phyloP scores from a whole-genome alignment of 2,113 vertebrate species.

The Ptyas mucosa region DNA sequence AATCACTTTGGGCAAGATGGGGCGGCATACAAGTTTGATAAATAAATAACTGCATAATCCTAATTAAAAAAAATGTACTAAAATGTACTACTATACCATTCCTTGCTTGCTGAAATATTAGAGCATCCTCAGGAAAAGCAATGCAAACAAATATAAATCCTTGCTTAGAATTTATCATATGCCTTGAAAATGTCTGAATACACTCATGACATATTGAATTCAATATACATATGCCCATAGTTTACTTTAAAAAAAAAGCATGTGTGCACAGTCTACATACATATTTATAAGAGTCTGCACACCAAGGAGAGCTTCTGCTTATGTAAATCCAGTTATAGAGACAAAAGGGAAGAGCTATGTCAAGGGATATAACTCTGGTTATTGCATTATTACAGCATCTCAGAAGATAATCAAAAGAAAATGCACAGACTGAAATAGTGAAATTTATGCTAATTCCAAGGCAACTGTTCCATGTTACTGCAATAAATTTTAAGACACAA shows the following conservation, averaged over 20 bases:
- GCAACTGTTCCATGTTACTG: background rate
- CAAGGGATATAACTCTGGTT: background rate
- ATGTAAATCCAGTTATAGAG: background rate
- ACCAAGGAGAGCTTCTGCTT: conserved; percentile 39
- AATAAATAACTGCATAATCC: background rate
- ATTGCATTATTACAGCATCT: background rate
- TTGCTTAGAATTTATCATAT: conserved; percentile 9
- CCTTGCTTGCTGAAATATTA: background rate
- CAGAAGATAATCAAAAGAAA: background rate
- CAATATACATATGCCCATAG: background rate
- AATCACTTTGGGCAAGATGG: background rate
- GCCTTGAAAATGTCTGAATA: background rate
- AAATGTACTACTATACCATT: background rate
- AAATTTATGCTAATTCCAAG: background rate
- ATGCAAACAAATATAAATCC: background rate
- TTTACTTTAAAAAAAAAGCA: background rate
- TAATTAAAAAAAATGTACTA: background rate
- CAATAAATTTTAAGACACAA: background rate
- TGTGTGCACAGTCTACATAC: conserved; percentile 2
- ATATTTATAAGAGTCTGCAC: conserved; percentile 19
- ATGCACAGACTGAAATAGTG: background rate
- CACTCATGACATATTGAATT: background rate
- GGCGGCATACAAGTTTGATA: background rate
- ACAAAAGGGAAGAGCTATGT: background rate
- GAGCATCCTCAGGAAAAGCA: background rate